These are phyloP conservation scores for Nephrocerus scutellatus DNA, from an alignment of 2,888 invertebrate genomes.

Conservation along the genomic window DNA sequence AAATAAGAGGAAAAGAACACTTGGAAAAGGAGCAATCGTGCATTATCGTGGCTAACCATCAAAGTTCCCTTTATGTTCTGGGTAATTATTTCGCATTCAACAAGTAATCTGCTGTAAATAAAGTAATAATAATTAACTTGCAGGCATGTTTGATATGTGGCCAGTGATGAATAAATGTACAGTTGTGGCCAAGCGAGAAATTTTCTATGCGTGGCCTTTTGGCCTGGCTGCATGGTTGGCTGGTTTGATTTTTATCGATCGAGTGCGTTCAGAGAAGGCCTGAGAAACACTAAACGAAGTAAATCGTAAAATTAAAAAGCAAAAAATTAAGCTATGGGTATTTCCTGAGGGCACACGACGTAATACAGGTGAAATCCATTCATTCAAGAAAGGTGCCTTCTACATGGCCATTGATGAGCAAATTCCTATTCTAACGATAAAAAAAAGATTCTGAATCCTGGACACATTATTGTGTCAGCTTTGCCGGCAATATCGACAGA, in stretches of 20 bases:
- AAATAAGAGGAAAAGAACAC: constrained; percentile 68
- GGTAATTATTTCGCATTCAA: no score
- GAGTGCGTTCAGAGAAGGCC: constrained; percentile 72
- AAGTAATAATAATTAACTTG: no score
- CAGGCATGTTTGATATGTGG: constrained; percentile 86
- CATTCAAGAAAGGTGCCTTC: constrained; percentile 96
- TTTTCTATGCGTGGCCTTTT: constrained; percentile 81
- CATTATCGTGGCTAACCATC: constrained; percentile 86
- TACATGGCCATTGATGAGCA: constrained; percentile 85
- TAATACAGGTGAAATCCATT: constrained; percentile 75
- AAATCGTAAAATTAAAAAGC: constrained; percentile 58
- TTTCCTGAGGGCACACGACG: constrained; percentile 92
- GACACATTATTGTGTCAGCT: constrained; percentile 67
- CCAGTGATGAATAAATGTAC: constrained; percentile 84
- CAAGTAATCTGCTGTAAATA: no score
- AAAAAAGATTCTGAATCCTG: constrained; percentile 66
- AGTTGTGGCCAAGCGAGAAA: constrained; percentile 78
- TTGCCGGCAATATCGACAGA: constrained; percentile 70
- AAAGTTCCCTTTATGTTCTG: constrained; percentile 83
- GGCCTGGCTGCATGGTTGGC: constrained; percentile 83
- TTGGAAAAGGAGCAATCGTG: constrained; percentile 72
- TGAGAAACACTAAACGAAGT: constrained; percentile 66
- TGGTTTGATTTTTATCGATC: constrained; percentile 82
- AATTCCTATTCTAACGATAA: constrained; percentile 75
- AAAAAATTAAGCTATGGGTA: constrained; percentile 82